A percentile compares a stretch with the other conserved stretches of the same genome.
Conservation (phyloP, 2,797 vertebrate species). For the Cossypha polioptera region DNA sequence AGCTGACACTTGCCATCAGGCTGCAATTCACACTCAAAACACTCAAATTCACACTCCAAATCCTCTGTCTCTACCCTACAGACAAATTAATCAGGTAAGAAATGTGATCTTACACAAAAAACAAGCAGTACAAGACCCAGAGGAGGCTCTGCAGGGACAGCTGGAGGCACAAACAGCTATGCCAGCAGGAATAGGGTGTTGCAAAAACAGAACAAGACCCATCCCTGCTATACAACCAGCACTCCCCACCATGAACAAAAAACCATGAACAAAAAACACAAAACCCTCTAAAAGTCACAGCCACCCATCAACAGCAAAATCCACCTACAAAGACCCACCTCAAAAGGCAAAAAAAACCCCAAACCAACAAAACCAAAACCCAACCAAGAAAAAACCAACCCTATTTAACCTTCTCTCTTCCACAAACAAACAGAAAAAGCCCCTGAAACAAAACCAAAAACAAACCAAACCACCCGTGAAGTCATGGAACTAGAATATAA, state of each 20-base stretch:
- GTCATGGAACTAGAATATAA: background rate
- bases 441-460: background rate
- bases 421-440: background rate
- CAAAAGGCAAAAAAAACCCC: background rate
- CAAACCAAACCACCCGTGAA: background rate
- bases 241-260: background rate
- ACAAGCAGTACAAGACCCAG: background rate
- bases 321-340: background rate
- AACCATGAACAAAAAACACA: too few species aligned
- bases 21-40: background rate
- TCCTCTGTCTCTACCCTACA: background rate
- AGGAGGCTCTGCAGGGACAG: background rate
- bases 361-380: background rate
- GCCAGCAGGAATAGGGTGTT: background rate
- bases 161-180: background rate
- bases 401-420: too few species aligned
- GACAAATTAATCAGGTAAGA: background rate
- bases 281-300: rapidly evolving
- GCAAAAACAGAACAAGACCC: background rate
- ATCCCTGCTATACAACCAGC: background rate
- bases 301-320: background rate
- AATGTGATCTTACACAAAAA: background rate
- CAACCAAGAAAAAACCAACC: background rate
- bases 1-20: background rate
- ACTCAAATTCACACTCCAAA: background rate